Evolutionary conservation across 2,113 vertebrate genomes (phyloP).

Genomic region (Phalacrocorax pelagicus): DNA sequence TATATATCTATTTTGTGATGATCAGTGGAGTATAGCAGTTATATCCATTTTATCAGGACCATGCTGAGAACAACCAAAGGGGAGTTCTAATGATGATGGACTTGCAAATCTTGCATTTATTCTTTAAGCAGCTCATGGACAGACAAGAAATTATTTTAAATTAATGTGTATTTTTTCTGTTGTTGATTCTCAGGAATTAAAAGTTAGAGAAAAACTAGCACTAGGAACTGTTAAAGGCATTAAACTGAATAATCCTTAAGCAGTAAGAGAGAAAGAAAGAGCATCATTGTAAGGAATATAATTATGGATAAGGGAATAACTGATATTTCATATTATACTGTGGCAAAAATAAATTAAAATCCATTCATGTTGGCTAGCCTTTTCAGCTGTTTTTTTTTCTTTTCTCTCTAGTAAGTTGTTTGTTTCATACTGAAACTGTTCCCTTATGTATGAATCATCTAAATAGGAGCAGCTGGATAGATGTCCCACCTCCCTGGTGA

Average conservation of each 20-base stretch:
- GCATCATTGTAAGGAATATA: not conserved
- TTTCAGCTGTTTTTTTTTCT: not conserved
- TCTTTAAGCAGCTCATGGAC: not conserved
- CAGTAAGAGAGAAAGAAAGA: not conserved
- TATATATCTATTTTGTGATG: not conserved
- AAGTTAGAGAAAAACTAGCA: not conserved
- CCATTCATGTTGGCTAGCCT: not conserved
- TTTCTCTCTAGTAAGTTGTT: not conserved
- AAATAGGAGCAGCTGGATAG: constrained; percentile 3
- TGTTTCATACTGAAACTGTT: not conserved
- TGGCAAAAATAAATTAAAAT: not conserved
- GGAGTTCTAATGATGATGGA: not conserved
- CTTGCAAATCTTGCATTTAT: constrained; percentile 18
- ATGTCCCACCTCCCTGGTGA: not conserved
- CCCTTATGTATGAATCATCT: not conserved
- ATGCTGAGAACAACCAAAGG: constrained; percentile 6
- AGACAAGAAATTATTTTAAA: not conserved
- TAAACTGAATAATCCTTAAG: not conserved
- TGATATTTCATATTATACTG: not conserved
- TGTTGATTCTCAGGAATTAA: not conserved
- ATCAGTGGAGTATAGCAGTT: not conserved
- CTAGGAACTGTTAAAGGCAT: not conserved
- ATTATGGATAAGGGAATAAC: not conserved
- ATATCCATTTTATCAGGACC: constrained; percentile 1
- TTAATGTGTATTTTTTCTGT: not conserved